Evolutionary conservation across 2,113 vertebrate genomes (phyloP), one percentile per base, ranked within the genome.

Genomic region (Myodes glareolus): DNA sequence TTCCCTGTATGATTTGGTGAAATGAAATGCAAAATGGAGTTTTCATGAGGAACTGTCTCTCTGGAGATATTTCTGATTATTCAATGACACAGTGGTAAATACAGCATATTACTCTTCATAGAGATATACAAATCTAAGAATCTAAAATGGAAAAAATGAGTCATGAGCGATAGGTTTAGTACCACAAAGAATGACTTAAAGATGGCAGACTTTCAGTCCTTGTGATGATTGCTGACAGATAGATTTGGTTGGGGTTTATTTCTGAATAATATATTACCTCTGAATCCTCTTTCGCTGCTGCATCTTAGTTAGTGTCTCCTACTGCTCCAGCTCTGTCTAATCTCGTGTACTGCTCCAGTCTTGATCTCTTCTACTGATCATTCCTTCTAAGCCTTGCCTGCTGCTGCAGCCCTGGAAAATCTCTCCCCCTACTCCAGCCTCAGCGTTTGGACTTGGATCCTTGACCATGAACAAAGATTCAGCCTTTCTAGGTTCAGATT

Each of bases 71-170:
- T 6, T 39, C 39, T 50, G 11, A 89, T 80, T 92, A n/a, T 67
- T 45, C 52, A 92, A 9, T 89, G 33, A 92, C 45, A 77, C 19
- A 78, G 13, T 33, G 45, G 61, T 72, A 88, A 88, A 82, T 4
- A 63, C 68, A 50, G 84, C 29, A 0, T 3, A 75, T 42, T 73
- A 82, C 2, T 90, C 31, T 52, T 77, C 14, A 61, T 47, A 45
- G 19, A 36, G 8, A 61, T 45, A 31, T 8, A 36, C 2, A 45
- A 29, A 33, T 52, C 31, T 73, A 90, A 65, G 3, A 29, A 80
- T 92, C 63, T 63, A 36, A 97, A 87, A 47, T 84, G 19, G 81
- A 94, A 85, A 65, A 42, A 63, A 61, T 67, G 63, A 50, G 31
- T 21, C 17, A 23, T 65, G 84, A 93, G 82, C 58, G 16, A 63